Base-by-base conservation (phyloP, 2,888 invertebrate species). In the Chrysolina haemoptera region DNA sequence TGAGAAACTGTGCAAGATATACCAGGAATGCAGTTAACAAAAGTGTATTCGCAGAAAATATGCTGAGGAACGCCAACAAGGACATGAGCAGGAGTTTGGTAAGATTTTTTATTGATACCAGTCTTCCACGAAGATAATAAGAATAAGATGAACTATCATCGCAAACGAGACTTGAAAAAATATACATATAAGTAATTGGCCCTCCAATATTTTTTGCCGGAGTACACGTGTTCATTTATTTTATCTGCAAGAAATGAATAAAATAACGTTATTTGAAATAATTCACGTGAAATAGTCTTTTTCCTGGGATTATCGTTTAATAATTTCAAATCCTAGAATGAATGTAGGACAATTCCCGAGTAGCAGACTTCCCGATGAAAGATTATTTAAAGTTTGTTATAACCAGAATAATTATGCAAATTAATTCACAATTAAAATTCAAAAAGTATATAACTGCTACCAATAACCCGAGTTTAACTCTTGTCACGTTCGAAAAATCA, bases 1-100 rank as follows among this genome's bases (percentile, higher is more conserved):
- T 89, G 82, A 87, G 89, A 82, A 83, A 88, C 74, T 89, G 90
- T 81, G 80, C 89, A 69, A 86, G 87, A 80, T 85, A 87, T 35
- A 84, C 84, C 46, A 85, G 85, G 71, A 82, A 87, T 64, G 87
- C 86, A 78, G 81, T 89, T 76, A 90, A 89, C 79, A 88, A 86
- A 80, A 86, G 85, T 80, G 88, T 87, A 18, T 86, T 87, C 72
- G 62, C 76, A n/a, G 77, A 77, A 73, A 76, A 70, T 70, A 81
- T 88, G 74, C 67, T 88, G 40, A 85, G 87, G 55, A 83, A 83
- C 77, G 78, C 83, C 79, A 87, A 85, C 86, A 85, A 84, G 62
- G 88, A 88, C 65, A 88, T 84, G 67, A 68, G 62, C 80, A 87
- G 88, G 78, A 84, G 85, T 68, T 88, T 88, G 87, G 90, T 90